Evolutionary conservation across 2,888 invertebrate genomes (phyloP), one percentile per base, ranked within the genome.

Genomic region (Nebria salina): DNA sequence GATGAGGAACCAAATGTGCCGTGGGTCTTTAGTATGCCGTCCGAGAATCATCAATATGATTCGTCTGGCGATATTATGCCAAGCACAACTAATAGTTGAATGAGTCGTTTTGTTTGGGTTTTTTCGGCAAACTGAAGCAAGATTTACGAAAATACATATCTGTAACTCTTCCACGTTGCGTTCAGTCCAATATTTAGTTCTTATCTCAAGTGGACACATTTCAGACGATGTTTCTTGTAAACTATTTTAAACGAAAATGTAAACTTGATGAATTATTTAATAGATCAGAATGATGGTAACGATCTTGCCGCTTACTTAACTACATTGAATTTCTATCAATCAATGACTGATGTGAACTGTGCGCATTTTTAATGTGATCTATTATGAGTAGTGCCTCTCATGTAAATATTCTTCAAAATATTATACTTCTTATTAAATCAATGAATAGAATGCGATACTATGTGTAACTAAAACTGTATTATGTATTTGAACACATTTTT

Each of bases 361-460:
- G 88, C 87, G 87, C 89, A 89, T 89, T 89, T 20, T 89, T 89
- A 89, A 86, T 89, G 88, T 89, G 88, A 89, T 89, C 87, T 88
- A 86, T 85, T 85, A 87, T 86, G 86, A 88, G 89, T 89, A 89
- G 89, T 89, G 89, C 89, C 89, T 89, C 87, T 87, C 87, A 85
- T 87, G 86, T 86, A 86, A 86, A 87, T 85, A 85, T 86, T 86
- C 84, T 85, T 80, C 80, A 80, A 75, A 75, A 64, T 80, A 54
- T 54, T 54, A 75, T 80, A 80, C 80, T 75, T 80, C 64, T 80
- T 64, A 70, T 80, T 43, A 80, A 70, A 72, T 42, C 42, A 73
- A 15, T n/a, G 41, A 41, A 73, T n/a, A 43, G 41, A 73, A 75
- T 75, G 75, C 65, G 43, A 70, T 70, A 80, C 72, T 75, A 68